A percentile compares a stretch with the other conserved stretches of the same genome.
Conservation (phyloP, 2,888 invertebrate species). For the Harmothoe impar region DNA sequence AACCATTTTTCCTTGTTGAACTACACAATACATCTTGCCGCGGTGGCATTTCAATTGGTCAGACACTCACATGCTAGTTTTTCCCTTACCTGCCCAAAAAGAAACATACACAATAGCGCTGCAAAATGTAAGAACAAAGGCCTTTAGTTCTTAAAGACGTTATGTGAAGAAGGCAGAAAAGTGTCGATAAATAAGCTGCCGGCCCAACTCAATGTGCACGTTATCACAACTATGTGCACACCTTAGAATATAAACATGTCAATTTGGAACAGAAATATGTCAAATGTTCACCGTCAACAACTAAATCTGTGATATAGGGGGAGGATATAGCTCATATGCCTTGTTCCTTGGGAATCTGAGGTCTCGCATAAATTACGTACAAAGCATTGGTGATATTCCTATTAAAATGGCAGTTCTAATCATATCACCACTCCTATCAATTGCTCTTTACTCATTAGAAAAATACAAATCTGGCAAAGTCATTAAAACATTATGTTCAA, state of each 20-base stretch:
- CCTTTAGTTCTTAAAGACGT: too few species aligned
- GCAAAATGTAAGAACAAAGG: too few species aligned
- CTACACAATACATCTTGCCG: too few species aligned
- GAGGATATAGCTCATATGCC: neutral
- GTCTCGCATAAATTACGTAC: conserved; percentile 22
- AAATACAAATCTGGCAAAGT: conserved; percentile 55
- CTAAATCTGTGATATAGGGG: neutral
- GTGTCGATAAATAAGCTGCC: neutral
- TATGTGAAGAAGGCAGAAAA: neutral
- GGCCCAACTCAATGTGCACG: neutral
- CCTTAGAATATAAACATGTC: neutral
- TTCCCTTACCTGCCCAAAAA: too few species aligned
- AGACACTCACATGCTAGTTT: too few species aligned
- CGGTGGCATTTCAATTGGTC: too few species aligned
- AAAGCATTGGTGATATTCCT: neutral
- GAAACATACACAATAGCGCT: too few species aligned
- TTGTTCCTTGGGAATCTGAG: neutral
- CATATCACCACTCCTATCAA: neutral
- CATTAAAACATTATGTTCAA: neutral
- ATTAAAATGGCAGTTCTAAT: conserved; percentile 13
- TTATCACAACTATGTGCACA: neutral
- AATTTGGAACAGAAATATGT: neutral
- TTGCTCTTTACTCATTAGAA: conserved; percentile 6
- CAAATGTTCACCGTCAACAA: neutral
- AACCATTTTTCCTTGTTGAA: too few species aligned